Evolutionary conservation across 2,113 vertebrate genomes (phyloP).

Genomic region (Poicephalus meyeri): DNA sequence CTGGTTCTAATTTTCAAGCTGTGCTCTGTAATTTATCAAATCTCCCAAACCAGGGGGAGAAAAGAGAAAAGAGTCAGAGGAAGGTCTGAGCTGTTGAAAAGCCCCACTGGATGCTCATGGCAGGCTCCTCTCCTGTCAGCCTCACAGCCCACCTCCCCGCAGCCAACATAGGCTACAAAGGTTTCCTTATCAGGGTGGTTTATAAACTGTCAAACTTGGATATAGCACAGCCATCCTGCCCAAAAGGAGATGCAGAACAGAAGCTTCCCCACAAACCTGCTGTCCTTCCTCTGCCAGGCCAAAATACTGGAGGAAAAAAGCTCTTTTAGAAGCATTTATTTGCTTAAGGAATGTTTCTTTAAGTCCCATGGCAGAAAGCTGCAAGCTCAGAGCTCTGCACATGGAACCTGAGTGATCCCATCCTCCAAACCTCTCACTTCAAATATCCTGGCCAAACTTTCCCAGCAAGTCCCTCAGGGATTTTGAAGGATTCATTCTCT

Average conservation of each 20-base stretch:
- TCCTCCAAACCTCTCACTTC: not conserved
- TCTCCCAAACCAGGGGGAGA: not conserved
- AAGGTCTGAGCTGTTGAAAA: not conserved
- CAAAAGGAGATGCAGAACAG: not conserved
- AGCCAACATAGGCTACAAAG: not conserved
- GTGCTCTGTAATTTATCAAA: not conserved
- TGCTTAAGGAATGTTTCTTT: not conserved
- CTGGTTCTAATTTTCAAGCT: not conserved
- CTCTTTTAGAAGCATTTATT: not conserved
- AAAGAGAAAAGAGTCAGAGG: not conserved
- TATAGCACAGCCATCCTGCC: constrained; percentile 21
- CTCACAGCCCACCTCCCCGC: not conserved
- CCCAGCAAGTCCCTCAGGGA: not conserved
- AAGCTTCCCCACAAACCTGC: not conserved
- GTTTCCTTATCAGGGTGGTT: constrained; percentile 35
- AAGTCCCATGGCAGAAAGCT: not conserved
- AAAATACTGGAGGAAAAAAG: not conserved
- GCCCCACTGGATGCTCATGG: not conserved
- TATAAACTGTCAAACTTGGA: constrained; percentile 26
- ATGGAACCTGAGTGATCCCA: not conserved
- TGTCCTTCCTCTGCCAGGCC: not conserved
- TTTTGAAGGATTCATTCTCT: not conserved
- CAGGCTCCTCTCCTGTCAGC: not conserved
- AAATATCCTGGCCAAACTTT: not conserved
- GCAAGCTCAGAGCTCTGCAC: not conserved